Percentiles rank a stretch among this genome's conserved stretches.
These are phyloP conservation scores for Lasioglossum figueresi DNA, from an alignment of 2,888 invertebrate genomes.

Conservation along the genomic window DNA sequence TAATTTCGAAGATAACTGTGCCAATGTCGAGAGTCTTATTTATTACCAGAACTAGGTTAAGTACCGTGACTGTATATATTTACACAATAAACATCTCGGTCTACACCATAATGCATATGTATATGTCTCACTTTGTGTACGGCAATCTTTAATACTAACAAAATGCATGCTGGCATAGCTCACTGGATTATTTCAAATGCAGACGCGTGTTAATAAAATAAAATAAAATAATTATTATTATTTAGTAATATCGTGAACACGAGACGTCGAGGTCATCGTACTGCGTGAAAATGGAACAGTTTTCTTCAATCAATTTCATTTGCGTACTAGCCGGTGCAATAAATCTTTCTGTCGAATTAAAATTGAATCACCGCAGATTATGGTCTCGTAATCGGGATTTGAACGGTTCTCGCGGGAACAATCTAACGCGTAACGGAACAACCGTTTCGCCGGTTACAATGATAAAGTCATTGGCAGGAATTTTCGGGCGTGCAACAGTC, in stretches of 20 bases:
- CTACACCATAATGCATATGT: not conserved
- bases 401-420: not conserved
- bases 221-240: not conserved
- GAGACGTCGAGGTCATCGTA: not conserved
- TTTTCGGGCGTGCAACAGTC: slow-evolving; percentile 39
- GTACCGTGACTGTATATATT: not conserved
- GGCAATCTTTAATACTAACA: not conserved
- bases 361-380: not conserved
- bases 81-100: not conserved
- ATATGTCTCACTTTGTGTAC: not conserved
- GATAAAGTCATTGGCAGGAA: slow-evolving; percentile 34
- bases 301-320: not conserved
- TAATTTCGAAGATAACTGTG: not conserved
- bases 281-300: not conserved
- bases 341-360: not conserved
- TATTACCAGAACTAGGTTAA: not conserved
- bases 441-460: slow-evolving; percentile 28
- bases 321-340: not conserved
- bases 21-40: not conserved
- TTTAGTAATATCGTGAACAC: no score
- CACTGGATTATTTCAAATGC: not conserved
- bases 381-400: not conserved
- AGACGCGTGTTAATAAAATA: not conserved
- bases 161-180: not conserved
- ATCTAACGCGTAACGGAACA: slow-evolving; percentile 11